Conservation (phyloP, 2,888 invertebrate species). For the Lagria hirta region DNA sequence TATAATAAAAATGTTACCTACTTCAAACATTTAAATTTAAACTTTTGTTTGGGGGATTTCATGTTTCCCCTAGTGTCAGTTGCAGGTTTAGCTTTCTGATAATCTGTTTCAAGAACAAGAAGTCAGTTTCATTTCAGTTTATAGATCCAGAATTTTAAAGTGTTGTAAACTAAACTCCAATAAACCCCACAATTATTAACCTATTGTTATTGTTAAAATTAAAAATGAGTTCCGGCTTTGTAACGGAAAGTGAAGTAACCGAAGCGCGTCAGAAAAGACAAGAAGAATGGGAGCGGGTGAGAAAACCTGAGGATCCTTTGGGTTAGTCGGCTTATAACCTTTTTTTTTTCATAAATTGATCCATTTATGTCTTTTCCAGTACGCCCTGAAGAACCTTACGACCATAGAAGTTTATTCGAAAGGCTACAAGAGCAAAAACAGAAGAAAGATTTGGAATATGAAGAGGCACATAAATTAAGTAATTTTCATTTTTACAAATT, state of each 20-base stretch:
- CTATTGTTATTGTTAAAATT: too few species aligned
- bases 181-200: too few species aligned
- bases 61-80: too few species aligned
- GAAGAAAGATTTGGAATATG: conserved; percentile 90
- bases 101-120: too few species aligned
- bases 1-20: too few species aligned
- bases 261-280: conserved; percentile 80
- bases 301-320: conserved; percentile 85
- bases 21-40: too few species aligned
- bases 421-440: conserved; percentile 89
- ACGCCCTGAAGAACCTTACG: conserved; percentile 83
- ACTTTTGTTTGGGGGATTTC: too few species aligned
- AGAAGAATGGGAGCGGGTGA: conserved; percentile 96
- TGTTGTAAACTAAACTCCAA: too few species aligned
- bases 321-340: conserved; percentile 60
- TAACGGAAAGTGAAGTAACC: conserved; percentile 82
- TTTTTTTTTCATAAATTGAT: conserved; percentile 1
- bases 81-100: too few species aligned
- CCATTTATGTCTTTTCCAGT: conserved; percentile 57
- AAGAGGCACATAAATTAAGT: conserved; percentile 96
- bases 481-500: too few species aligned
- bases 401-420: conserved; percentile 86
- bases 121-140: too few species aligned
- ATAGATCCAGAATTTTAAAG: too few species aligned
- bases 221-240: conserved; percentile 88